Base-by-base conservation (phyloP, 2,797 vertebrate genomes). In the Leptoclinus maculatus region DNA sequence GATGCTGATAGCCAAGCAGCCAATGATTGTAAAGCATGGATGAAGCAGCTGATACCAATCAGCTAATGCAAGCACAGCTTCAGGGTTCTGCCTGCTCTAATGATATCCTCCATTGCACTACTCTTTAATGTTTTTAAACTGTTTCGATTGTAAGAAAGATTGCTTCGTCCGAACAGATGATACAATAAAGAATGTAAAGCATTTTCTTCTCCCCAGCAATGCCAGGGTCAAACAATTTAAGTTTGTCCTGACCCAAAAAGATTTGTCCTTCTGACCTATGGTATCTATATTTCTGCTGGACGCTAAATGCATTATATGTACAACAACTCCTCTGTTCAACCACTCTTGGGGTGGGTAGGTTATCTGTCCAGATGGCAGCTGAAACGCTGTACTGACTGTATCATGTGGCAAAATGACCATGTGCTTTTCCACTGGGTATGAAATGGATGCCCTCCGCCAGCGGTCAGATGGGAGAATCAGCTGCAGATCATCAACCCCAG, bases 301-400 rank as follows among this genome's bases (percentile, higher is more conserved):
- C 54, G 29, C 34, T 73, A 54, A 63, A 71, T 63, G 8, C 39
- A 70, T 16, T 45, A 32, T 34, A 27, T 68, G 29, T 14, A 57
- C 23, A 74, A 68, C 10, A 9, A 59, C 23, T 54, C 34, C 53
- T 58, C 17, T 59, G 43, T 43, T 64, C 2, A 49, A 17, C 45
- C 63, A 11, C 60, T 65, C 66, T 71, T 13, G 34, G 72, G 64
- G 32, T 64, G 43, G 36, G 9, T 45, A 45, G 74, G 64, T 74
- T 72, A 68, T 85, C 73, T 70, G 65, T 76, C 69, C 88, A 88
- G 80, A 84, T 79, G 86, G 80, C 6, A 2, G 4, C 39, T 39
- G 77, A 79, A 79, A 76, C 16, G 11, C 58, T 25, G 54, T 53
- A 56, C 2, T 43, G 79, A 71, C 80, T 71, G 63, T 23, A 74